phyloP scores from a whole-genome alignment of 2,888 invertebrate genomes.

The Unio delphinus region DNA sequence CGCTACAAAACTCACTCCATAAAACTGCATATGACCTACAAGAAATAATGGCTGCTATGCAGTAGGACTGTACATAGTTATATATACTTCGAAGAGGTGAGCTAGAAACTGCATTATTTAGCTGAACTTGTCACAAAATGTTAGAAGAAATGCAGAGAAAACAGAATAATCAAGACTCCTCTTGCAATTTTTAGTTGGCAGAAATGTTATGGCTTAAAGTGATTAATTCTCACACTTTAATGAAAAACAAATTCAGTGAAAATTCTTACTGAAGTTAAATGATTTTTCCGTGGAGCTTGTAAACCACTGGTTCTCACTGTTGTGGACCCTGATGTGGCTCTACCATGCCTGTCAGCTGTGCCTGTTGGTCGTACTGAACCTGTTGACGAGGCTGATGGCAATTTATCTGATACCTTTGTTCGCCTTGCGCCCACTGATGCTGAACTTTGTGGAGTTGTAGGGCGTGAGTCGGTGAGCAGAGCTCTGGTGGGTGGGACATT shows the following conservation, averaged over 20 bases:
- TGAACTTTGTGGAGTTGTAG: constrained; percentile 16
- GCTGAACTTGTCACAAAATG: too few relatives aligned
- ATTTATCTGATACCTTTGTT: constrained; percentile 28
- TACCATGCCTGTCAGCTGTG: constrained; percentile 18
- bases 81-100: too few relatives aligned
- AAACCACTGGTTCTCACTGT: constrained; percentile 25
- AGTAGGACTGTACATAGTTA: too few relatives aligned
- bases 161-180: too few relatives aligned
- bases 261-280: constrained; percentile 39
- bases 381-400: constrained; percentile 15
- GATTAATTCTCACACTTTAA: too few relatives aligned
- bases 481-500: constrained; percentile 6
- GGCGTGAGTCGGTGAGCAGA: background rate
- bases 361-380: constrained; percentile 14
- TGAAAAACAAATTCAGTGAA: background rate
- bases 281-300: constrained; percentile 34
- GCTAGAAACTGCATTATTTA: too few relatives aligned
- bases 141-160: too few relatives aligned
- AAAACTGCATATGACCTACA: too few relatives aligned
- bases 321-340: constrained; percentile 20
- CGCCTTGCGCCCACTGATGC: constrained; percentile 12
- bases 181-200: too few relatives aligned
- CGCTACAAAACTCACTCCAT: too few relatives aligned
- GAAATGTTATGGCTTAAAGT: too few relatives aligned
- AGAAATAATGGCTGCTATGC: too few relatives aligned